Evolutionary conservation across 1,140 invertebrate genomes (phyloP), one percentile per base, ranked within the genome.

Genomic region (Neelides sp.): DNA sequence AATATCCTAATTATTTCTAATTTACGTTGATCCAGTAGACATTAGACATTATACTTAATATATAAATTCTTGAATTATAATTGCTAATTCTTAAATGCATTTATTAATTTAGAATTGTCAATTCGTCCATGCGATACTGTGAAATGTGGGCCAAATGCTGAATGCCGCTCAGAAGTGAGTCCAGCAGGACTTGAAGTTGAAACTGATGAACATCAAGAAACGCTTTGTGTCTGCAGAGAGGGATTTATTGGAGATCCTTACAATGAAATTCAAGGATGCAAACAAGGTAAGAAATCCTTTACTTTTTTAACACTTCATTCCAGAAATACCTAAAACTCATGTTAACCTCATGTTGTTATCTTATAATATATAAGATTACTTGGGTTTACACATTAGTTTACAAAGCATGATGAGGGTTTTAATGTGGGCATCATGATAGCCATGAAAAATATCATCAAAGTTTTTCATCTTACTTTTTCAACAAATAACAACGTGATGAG

Each of bases 191-290:
- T 57, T 45, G 46, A 48, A 15, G 35, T 34, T 17, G 46, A 48
- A 13, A 47, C 43, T 41, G 57, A 59, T 35, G 19, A 65, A 50
- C 48, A 49, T 37, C 65, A 64, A 50, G 48, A 62, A 40, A 61
- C 62, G 5, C 56, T 63, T 42, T 69, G 68, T 51, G 62, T 61
- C 3, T 70, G 68, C 59, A 57, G 59, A 15, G 61, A 64, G 13
- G 66, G 66, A 7, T 67, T 57, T 50, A 42, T 52, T 32, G 66
- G 68, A 19, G 60, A 69, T 53, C 66, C 68, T n/a, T 63, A 65
- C 23, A 64, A 70, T 55, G 48, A 52, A 12, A 36, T 53, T 13
- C 51, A 48, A 17, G 66, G 67, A 36, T 67, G 66, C 53, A 35
- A 55, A 28, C 20, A 30, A 37, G 54, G 62, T 57, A 39, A 49